phyloP scores from a whole-genome alignment of 2,888 invertebrate genomes.

The Lagria hirta region DNA sequence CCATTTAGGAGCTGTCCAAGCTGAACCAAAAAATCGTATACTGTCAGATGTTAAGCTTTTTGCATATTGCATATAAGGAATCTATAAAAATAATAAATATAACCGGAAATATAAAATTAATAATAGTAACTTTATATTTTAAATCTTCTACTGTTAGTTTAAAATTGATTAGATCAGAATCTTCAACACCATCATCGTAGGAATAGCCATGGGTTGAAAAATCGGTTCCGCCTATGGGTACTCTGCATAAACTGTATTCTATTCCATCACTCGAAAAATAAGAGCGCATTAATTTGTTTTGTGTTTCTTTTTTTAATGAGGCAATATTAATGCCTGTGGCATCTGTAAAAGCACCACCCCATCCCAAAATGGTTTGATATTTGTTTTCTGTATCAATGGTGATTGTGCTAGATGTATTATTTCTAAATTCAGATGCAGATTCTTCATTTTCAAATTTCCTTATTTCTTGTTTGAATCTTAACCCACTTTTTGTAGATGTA shows the following conservation, averaged over 20 bases:
- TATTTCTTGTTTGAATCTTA: slow-evolving; percentile 54
- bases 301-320: slow-evolving; percentile 57
- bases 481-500: slow-evolving; percentile 62
- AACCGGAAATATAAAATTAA: too few relatives aligned
- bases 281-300: slow-evolving; percentile 61
- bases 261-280: slow-evolving; percentile 50
- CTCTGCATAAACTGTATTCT: slow-evolving; percentile 71
- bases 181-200: slow-evolving; percentile 67
- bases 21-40: slow-evolving; percentile 60
- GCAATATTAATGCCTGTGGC: slow-evolving; percentile 68
- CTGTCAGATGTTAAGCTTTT: slow-evolving; percentile 33
- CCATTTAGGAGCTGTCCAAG: slow-evolving; percentile 59
- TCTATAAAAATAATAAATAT: too few relatives aligned
- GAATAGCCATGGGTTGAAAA: slow-evolving; percentile 81
- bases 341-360: slow-evolving; percentile 31
- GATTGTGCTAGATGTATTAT: slow-evolving; percentile 1
- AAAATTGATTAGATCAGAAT: slow-evolving; percentile 62
- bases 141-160: slow-evolving; percentile 66
- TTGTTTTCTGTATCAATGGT: slow-evolving; percentile 38
- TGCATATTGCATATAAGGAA: slow-evolving; percentile 44
- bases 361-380: slow-evolving; percentile 17
- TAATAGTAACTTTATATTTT: slow-evolving; percentile 60
- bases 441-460: too few relatives aligned
- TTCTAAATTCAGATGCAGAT: too few relatives aligned
- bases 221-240: slow-evolving; percentile 84